A percentile compares a stretch with the other conserved stretches of the same genome.
These are phyloP conservation scores for Mechanitis messenoides DNA, from an alignment of 2,888 invertebrate species.

Conservation along the genomic window DNA sequence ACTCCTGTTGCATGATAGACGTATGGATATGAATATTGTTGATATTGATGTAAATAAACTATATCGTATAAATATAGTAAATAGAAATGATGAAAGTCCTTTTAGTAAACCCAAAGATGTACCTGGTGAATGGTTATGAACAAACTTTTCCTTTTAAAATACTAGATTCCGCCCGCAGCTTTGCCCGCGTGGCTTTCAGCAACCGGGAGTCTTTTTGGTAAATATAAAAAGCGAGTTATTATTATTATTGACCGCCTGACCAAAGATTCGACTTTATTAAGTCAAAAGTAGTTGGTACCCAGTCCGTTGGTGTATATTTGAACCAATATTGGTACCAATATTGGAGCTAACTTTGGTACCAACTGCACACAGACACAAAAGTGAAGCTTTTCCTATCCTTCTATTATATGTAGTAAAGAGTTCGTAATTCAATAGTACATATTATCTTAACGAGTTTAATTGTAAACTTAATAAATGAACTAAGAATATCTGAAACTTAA, in stretches of 20 bases:
- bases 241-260: too few species aligned
- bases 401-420: slow-evolving; percentile 27
- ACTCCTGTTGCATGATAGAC: slow-evolving; percentile 30
- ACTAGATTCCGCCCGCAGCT: slow-evolving; percentile 38
- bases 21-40: slow-evolving; percentile 44
- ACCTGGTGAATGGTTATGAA: slow-evolving; percentile 16
- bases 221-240: too few species aligned
- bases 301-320: too few species aligned
- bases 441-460: slow-evolving; percentile 53
- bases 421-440: slow-evolving; percentile 54
- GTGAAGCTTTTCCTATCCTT: too few species aligned
- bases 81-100: slow-evolving; percentile 30
- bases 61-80: slow-evolving; percentile 43
- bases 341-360: too few species aligned
- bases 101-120: not conserved
- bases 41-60: slow-evolving; percentile 67
- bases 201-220: too few species aligned
- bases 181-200: too few species aligned
- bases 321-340: too few species aligned
- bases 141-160: slow-evolving; percentile 37
- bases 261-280: too few species aligned
- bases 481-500: slow-evolving; percentile 52
- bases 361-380: too few species aligned
- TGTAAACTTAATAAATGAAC: slow-evolving; percentile 50
- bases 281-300: too few species aligned